These are phyloP conservation scores for Monodelphis domestica DNA, from an alignment of 2,797 vertebrate genomes.

Conservation along the genomic window DNA sequence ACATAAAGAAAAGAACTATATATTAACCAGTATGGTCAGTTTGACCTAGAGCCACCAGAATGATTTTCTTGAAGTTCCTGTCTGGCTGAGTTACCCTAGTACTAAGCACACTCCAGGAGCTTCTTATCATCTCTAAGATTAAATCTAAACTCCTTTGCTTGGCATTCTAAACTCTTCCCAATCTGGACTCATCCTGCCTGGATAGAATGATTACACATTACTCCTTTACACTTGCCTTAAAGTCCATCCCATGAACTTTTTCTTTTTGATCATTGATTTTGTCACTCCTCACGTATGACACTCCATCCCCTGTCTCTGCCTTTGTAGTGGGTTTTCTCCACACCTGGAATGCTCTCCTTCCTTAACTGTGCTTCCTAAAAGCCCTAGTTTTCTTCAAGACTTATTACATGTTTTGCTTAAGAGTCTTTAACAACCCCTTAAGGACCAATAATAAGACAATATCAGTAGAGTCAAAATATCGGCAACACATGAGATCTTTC, in stretches of 20 bases:
- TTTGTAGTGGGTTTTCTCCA: neutral
- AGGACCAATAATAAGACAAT: neutral
- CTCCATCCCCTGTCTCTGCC: neutral
- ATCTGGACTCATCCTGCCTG: neutral
- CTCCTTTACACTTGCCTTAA: neutral
- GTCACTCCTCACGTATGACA: neutral
- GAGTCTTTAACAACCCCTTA: neutral
- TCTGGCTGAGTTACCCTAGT: neutral
- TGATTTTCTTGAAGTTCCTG: neutral
- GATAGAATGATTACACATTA: neutral
- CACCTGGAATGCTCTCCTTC: neutral
- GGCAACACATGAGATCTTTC: neutral
- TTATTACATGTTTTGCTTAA: neutral
- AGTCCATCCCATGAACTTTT: no score
- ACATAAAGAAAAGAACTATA: neutral
- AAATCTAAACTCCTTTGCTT: neutral
- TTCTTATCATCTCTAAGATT: neutral
- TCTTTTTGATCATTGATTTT: no score
- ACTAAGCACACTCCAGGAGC: neutral
- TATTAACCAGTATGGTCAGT: neutral
- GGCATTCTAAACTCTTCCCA: neutral
- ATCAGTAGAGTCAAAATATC: neutral
- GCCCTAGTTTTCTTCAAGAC: neutral
- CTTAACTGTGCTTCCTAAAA: neutral
- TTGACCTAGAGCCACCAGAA: neutral